Conservation (phyloP, 1,140 invertebrate genomes). For the Leptopilina boulardi region DNA sequence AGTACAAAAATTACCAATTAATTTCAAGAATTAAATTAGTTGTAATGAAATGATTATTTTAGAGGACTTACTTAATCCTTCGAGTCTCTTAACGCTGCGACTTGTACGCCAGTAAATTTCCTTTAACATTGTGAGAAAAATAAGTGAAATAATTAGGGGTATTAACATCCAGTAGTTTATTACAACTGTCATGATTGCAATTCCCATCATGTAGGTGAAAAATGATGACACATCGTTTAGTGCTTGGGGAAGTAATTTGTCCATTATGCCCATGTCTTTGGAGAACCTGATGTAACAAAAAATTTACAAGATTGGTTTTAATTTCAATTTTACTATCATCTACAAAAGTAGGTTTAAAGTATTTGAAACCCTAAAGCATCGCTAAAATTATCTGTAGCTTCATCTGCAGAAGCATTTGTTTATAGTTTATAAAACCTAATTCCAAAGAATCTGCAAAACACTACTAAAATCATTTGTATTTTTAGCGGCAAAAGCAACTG, state of each 20-base stretch:
- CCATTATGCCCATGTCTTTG: slow-evolving; percentile 90
- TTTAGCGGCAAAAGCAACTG: no score
- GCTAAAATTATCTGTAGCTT: slow-evolving; percentile 55
- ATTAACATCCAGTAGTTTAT: slow-evolving; percentile 87
- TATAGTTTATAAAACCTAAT: no score
- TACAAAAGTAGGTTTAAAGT: no score
- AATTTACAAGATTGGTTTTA: no score
- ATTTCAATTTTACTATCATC: no score
- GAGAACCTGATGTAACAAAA: slow-evolving; percentile 84
- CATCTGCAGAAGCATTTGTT: no score
- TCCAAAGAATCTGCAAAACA: no score
- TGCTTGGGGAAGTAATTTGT: slow-evolving; percentile 87
- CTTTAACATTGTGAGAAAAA: slow-evolving; percentile 83
- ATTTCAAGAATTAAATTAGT: no score
- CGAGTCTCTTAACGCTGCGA: slow-evolving; percentile 90
- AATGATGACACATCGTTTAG: slow-evolving; percentile 86
- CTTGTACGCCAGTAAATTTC: slow-evolving; percentile 89
- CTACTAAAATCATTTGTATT: no score
- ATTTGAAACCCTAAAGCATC: no score
- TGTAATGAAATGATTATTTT: no score
- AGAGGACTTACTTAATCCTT: slow-evolving; percentile 87
- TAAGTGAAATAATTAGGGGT: slow-evolving; percentile 81
- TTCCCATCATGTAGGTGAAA: slow-evolving; percentile 83
- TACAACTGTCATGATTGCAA: slow-evolving; percentile 84
- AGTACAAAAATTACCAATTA: no score